phyloP scores from a whole-genome alignment of 2,888 invertebrate species.

The Dexiosoma caninum region DNA sequence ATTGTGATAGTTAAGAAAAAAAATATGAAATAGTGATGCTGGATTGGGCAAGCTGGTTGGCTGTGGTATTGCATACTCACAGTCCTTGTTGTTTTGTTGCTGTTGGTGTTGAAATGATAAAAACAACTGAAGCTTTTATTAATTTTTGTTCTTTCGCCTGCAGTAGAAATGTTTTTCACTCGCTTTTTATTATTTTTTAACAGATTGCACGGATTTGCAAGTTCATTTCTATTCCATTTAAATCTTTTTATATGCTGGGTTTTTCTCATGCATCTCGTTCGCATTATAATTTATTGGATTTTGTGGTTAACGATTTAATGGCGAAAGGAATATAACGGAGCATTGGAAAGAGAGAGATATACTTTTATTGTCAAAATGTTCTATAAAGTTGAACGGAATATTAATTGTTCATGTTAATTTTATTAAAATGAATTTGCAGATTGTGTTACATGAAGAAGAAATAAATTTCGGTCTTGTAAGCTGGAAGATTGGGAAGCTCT shows the following conservation, averaged over 20 bases:
- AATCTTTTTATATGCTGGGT: conserved; percentile 34
- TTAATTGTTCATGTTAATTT: conserved; percentile 51
- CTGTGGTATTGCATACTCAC: no score
- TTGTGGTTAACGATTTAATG: conserved; percentile 45
- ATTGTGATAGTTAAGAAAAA: conserved; percentile 22
- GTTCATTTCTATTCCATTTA: conserved; percentile 55
- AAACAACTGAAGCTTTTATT: conserved; percentile 1
- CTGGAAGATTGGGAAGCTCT: conserved; percentile 8
- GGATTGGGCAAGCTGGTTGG: not conserved
- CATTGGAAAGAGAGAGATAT: not conserved
- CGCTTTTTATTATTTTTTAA: conserved; percentile 8
- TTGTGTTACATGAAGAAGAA: conserved; percentile 13
- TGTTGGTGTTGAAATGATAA: conserved; percentile 16
- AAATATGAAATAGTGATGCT: not conserved
- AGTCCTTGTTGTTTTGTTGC: not conserved
- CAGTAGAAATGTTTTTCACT: conserved; percentile 8
- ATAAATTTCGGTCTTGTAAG: conserved; percentile 7
- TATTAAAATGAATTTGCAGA: conserved; percentile 45
- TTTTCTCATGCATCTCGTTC: conserved; percentile 36
- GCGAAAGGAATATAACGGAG: conserved; percentile 10
- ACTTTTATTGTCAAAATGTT: conserved; percentile 21
- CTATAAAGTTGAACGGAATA: conserved; percentile 28
- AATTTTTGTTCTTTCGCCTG: not conserved
- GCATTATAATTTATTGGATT: conserved; percentile 59
- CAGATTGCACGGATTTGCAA: conserved; percentile 52